Conservation (phyloP, 2,113 vertebrate genomes). For the Asarcornis scutulata region DNA sequence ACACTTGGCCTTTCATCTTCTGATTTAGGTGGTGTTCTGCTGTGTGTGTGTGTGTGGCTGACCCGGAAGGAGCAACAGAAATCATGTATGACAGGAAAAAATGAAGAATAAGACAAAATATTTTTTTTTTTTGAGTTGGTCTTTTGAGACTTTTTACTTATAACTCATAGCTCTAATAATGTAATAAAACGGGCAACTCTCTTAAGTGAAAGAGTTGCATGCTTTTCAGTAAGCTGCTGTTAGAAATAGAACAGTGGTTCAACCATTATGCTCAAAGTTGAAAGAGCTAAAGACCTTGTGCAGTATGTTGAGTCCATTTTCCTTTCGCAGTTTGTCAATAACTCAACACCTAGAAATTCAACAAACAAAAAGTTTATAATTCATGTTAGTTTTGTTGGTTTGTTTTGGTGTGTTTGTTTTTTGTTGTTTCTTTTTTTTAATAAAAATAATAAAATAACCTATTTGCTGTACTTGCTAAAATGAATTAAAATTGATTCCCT, state of each 20-base stretch:
- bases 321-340: not conserved
- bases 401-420: too few species aligned
- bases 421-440: too few species aligned
- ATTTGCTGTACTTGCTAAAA: not conserved
- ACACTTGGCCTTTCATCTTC: not conserved
- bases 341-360: not conserved
- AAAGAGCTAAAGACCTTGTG: not conserved
- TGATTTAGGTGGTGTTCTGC: not conserved
- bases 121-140: not conserved
- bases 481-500: not conserved
- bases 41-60: not conserved
- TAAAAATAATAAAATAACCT: too few species aligned
- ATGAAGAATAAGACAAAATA: not conserved
- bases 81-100: not conserved
- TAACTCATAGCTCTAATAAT: not conserved
- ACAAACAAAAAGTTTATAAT: not conserved
- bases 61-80: not conserved
- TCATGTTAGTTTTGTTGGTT: not conserved
- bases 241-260: not conserved
- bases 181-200: not conserved
- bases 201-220: not conserved
- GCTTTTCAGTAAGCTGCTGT: not conserved
- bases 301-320: not conserved
- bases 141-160: not conserved
- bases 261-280: not conserved